These are phyloP conservation scores for Pseudopleuronectes americanus DNA, from an alignment of 2,797 vertebrate species.

Conservation along the genomic window DNA sequence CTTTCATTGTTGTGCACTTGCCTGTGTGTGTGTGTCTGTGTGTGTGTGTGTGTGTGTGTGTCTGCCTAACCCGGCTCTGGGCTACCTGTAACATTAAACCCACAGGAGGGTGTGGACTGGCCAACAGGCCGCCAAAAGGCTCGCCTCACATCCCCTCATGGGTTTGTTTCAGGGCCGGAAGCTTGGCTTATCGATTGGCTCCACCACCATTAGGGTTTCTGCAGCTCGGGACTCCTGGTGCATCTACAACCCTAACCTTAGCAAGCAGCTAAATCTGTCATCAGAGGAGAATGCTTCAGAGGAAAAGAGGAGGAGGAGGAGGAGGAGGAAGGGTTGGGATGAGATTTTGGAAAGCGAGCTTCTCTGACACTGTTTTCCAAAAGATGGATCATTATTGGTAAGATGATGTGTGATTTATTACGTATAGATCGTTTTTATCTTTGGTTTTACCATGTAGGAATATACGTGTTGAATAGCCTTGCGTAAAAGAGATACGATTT, in stretches of 20 bases:
- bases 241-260: conserved; percentile 15
- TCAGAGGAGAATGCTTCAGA: conserved; percentile 40
- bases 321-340: conserved; percentile 22
- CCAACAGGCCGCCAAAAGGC: not conserved
- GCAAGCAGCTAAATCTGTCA: conserved; percentile 30
- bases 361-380: conserved; percentile 40
- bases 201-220: conserved; percentile 24
- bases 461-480: too few species aligned
- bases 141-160: conserved; percentile 30
- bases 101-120: conserved; percentile 44
- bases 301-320: conserved; percentile 4
- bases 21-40: too few species aligned
- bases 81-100: conserved; percentile 56
- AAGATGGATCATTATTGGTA: conserved; percentile 60
- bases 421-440: not conserved
- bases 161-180: conserved; percentile 36
- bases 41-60: not conserved
- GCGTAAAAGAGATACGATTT: too few species aligned
- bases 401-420: conserved; percentile 24
- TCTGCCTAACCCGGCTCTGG: conserved; percentile 16
- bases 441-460: too few species aligned
- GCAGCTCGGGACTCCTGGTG: conserved; percentile 13
- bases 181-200: conserved; percentile 35
- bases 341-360: conserved; percentile 33
- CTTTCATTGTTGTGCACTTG: conserved; percentile 6